Evolutionary conservation across 2,113 vertebrate species (phyloP).

Genomic region (Scatophagus argus): DNA sequence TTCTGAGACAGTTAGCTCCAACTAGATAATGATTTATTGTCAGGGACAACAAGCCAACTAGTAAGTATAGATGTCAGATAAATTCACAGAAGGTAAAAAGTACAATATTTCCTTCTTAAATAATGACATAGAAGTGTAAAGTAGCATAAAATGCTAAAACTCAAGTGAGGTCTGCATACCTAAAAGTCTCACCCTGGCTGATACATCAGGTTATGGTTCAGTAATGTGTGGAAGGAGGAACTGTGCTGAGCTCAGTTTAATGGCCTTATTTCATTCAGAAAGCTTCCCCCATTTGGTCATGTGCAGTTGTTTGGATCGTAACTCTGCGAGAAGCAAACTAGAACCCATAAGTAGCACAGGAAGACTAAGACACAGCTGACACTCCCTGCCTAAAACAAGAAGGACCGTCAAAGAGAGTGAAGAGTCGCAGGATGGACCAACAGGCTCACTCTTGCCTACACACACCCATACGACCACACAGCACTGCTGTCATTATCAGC

Average conservation of each 20-base stretch:
- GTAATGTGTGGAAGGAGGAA: background rate
- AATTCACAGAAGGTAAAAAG: background rate
- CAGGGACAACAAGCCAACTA: background rate
- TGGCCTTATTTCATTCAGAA: constrained; percentile 26
- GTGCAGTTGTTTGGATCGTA: constrained; percentile 21
- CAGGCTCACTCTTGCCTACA: constrained; percentile 38
- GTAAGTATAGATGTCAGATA: background rate
- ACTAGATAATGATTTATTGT: no score
- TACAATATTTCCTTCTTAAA: no score
- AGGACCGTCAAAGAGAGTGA: constrained; percentile 22
- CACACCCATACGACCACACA: background rate
- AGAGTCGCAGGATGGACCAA: constrained; percentile 39
- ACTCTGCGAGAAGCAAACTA: background rate
- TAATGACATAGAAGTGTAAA: no score
- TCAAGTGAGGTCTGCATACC: background rate
- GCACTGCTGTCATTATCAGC: constrained; percentile 44
- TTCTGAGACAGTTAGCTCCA: no score
- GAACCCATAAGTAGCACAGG: constrained; percentile 3
- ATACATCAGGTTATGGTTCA: background rate
- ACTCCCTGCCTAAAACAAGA: constrained; percentile 10
- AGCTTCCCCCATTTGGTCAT: constrained; percentile 35
- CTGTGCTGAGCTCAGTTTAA: constrained; percentile 27
- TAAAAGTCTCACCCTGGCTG: background rate
- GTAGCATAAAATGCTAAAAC: background rate
- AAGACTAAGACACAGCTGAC: constrained; percentile 32